Evolutionary conservation across 23 tunicate genomes (phyloP).

Genomic region (Halocynthia roretzi): DNA sequence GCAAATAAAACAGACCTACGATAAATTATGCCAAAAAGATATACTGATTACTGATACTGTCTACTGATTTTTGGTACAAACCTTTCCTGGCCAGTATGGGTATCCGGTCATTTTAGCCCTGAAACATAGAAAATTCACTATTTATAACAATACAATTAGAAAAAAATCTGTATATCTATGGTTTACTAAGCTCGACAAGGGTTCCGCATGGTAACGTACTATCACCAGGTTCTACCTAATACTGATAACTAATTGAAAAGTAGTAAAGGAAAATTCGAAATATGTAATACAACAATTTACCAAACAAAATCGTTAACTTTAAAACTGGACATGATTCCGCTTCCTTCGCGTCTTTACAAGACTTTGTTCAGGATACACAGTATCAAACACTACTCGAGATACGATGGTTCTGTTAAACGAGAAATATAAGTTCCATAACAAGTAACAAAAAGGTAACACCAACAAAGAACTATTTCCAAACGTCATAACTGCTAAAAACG

Average conservation of each 20-base stretch:
- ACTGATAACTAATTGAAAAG: no score
- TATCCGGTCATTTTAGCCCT: conserved; percentile 85
- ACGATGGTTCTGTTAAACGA: no score
- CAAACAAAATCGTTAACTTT: conserved; percentile 41
- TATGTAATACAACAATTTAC: conserved; percentile 16
- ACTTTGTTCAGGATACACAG: no score
- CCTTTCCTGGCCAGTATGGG: conserved; percentile 84
- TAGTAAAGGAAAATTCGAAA: no score
- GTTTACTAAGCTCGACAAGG: not conserved
- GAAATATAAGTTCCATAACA: no score
- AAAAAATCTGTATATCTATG: not conserved
- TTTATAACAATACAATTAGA: not conserved
- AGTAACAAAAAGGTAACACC: no score
- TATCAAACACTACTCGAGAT: no score
- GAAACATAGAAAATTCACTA: conserved; percentile 8
- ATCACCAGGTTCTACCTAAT: no score
- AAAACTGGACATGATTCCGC: conserved; percentile 13
- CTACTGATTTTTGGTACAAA: not conserved
- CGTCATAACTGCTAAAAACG: no score
- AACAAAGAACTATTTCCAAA: no score
- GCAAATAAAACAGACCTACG: not conserved
- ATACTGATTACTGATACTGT: not conserved
- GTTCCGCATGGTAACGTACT: not conserved
- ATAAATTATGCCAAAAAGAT: not conserved
- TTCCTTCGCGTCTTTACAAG: no score